Evolutionary conservation across 2,888 invertebrate species (phyloP).

Genomic region (Pheosia tremula): DNA sequence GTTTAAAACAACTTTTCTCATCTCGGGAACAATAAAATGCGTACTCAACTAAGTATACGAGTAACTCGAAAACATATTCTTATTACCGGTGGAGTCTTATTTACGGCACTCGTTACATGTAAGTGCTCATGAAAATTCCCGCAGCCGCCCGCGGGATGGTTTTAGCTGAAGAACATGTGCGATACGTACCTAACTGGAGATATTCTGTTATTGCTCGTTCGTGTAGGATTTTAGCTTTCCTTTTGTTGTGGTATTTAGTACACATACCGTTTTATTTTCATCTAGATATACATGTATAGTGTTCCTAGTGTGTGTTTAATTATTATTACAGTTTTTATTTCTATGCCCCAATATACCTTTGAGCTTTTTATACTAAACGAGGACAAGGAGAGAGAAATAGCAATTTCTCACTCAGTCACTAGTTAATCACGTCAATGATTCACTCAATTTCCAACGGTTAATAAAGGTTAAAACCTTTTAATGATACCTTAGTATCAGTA

Average conservation of each 20-base stretch:
- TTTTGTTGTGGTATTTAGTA: slow-evolving; percentile 13
- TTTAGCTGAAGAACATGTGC: slow-evolving; percentile 49
- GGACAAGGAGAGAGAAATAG: too few relatives aligned
- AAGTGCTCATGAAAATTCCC: slow-evolving; percentile 59
- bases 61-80: slow-evolving; percentile 37
- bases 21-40: slow-evolving; percentile 36
- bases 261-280: not conserved
- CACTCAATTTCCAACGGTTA: not conserved
- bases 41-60: slow-evolving; percentile 35
- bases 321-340: too few relatives aligned
- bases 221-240: slow-evolving; percentile 31
- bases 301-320: too few relatives aligned
- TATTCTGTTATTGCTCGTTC: slow-evolving; percentile 41
- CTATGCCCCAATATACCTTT: too few relatives aligned
- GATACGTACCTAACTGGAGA: slow-evolving; percentile 41
- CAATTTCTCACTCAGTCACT: too few relatives aligned
- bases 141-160: slow-evolving; percentile 47
- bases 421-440: not conserved
- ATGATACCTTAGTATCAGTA: not conserved
- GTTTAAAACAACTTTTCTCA: slow-evolving; percentile 26
- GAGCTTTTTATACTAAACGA: too few relatives aligned
- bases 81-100: slow-evolving; percentile 47
- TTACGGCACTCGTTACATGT: slow-evolving; percentile 52
- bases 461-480: not conserved
- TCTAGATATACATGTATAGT: not conserved